Conservation (phyloP, 2,888 invertebrate genomes). For the Cryptocheilus praepositus region DNA sequence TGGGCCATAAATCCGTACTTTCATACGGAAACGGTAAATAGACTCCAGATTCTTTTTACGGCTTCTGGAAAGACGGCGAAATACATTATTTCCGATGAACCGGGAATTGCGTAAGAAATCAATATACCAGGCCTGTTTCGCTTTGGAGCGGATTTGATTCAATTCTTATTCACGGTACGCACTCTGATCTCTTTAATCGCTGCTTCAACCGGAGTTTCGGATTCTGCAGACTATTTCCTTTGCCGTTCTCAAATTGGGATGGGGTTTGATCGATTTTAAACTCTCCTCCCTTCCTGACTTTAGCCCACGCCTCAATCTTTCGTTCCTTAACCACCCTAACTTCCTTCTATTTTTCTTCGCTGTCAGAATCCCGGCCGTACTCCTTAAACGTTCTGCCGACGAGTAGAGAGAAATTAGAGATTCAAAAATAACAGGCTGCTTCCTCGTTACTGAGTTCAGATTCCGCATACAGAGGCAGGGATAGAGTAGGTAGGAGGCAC, state of each 20-base stretch:
- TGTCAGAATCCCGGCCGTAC: background rate
- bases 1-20: too few relatives aligned
- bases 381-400: constrained; percentile 3
- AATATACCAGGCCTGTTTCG: too few relatives aligned
- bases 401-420: constrained; percentile 47
- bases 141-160: constrained; percentile 19
- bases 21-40: too few relatives aligned
- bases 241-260: constrained; percentile 32
- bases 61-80: too few relatives aligned
- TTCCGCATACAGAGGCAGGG: constrained; percentile 8
- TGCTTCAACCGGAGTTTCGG: constrained; percentile 53
- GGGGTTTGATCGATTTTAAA: constrained; percentile 47
- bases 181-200: constrained; percentile 59
- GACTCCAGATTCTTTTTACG: too few relatives aligned
- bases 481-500: constrained; percentile 19
- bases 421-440: constrained; percentile 53
- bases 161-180: constrained; percentile 57
- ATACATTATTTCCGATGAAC: constrained; percentile 1
- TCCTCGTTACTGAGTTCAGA: constrained; percentile 48
- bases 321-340: constrained; percentile 23
- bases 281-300: constrained; percentile 34
- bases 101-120: constrained; percentile 43
- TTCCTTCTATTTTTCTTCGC: constrained; percentile 3
- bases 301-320: constrained; percentile 10
- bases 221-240: constrained; percentile 48